Conservation (phyloP, 2,888 invertebrate genomes). For the Cyclophora albipunctata region DNA sequence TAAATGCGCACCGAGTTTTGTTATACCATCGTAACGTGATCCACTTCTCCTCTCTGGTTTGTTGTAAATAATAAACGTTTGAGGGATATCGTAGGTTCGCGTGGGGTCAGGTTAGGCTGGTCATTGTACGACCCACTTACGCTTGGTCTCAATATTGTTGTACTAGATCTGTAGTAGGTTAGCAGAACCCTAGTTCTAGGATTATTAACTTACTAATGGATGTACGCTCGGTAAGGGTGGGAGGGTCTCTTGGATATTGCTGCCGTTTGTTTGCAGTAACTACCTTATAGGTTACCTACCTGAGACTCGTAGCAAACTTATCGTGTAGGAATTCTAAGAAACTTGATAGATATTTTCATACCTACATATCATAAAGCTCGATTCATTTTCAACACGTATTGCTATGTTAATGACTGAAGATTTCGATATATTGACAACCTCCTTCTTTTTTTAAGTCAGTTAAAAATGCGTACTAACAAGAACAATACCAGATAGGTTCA, state of each 20-base stretch:
- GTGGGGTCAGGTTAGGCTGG: conserved; percentile 40
- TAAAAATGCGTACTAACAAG: too few species aligned
- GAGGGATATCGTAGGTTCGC: conserved; percentile 38
- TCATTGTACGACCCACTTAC: conserved; percentile 53
- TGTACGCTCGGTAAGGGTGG: conserved; percentile 15
- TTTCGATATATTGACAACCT: too few species aligned
- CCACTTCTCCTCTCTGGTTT: conserved; percentile 30
- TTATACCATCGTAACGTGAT: conserved; percentile 32
- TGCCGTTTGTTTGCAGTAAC: too few species aligned
- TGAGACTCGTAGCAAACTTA: too few species aligned
- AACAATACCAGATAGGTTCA: too few species aligned
- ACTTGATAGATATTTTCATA: too few species aligned
- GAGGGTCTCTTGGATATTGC: background rate
- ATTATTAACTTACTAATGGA: conserved; percentile 47
- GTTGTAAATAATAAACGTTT: conserved; percentile 21
- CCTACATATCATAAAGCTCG: too few species aligned
- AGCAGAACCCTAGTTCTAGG: conserved; percentile 44
- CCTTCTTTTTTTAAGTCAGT: too few species aligned
- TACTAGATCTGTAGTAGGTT: conserved; percentile 54
- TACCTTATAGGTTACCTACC: too few species aligned
- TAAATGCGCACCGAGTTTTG: conserved; percentile 52
- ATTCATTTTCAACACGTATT: too few species aligned
- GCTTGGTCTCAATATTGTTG: conserved; percentile 57
- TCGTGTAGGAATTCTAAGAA: too few species aligned
- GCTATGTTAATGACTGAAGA: too few species aligned